These are phyloP conservation scores for Lepetodrilus schrolli DNA, from an alignment of 2,888 invertebrate species.

Conservation along the genomic window DNA sequence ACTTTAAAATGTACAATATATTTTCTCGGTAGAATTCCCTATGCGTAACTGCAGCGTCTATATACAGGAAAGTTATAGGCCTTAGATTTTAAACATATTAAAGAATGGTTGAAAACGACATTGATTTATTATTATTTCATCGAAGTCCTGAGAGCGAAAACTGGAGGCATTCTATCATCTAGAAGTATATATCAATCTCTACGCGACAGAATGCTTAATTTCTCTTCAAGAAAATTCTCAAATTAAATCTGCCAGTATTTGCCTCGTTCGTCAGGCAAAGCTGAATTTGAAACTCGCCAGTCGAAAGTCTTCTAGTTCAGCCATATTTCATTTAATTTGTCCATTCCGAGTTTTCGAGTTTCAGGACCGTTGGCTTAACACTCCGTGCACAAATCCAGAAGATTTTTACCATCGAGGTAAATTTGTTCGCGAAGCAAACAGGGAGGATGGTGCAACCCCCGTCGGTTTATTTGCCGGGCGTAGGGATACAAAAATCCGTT, in stretches of 20 bases:
- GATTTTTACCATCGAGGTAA: no score
- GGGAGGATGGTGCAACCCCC: background rate
- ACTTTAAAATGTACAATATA: no score
- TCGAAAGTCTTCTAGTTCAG: background rate
- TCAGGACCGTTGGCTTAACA: no score
- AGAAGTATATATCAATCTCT: conserved; percentile 22
- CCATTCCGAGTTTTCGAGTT: background rate
- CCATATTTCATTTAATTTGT: conserved; percentile 18
- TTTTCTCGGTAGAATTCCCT: no score
- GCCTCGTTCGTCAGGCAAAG: background rate
- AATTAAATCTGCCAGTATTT: conserved; percentile 11
- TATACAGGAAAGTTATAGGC: background rate
- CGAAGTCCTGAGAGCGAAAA: background rate
- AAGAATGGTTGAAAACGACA: conserved; percentile 7
- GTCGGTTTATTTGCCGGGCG: background rate
- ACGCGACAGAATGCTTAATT: background rate
- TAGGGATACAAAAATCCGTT: background rate
- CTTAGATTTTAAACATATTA: conserved; percentile 15
- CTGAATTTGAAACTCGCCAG: background rate
- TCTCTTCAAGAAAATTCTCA: conserved; percentile 24
- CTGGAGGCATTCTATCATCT: background rate
- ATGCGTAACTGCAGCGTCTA: no score
- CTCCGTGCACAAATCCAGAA: no score
- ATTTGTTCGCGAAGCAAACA: conserved; percentile 1
- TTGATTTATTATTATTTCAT: conserved; percentile 22